These are phyloP conservation scores for Clarias fuscus DNA, from an alignment of 2,797 vertebrate genomes.

Conservation along the genomic window DNA sequence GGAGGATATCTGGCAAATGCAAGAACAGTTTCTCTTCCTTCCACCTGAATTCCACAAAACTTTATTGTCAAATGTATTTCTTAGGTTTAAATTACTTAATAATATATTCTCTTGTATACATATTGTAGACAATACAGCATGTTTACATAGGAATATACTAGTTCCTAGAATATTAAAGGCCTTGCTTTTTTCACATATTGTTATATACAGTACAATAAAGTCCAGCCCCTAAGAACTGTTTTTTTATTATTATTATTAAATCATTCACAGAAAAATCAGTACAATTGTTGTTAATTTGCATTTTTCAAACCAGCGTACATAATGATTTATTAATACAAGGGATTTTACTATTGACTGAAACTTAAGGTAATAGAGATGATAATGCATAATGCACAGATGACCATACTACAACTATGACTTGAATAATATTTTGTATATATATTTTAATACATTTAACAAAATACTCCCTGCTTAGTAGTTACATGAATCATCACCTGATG, in stretches of 20 bases:
- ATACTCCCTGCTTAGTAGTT: too few species aligned
- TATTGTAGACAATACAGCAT: not conserved
- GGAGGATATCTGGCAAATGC: constrained; percentile 28
- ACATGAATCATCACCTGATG: too few species aligned
- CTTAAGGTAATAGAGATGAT: not conserved
- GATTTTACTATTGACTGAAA: not conserved
- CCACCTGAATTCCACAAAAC: not conserved
- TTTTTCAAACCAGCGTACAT: not conserved
- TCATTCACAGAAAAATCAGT: not conserved
- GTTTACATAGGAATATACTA: not conserved
- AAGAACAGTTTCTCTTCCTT: not conserved
- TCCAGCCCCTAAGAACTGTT: too few species aligned
- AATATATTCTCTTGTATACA: too few species aligned
- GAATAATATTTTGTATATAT: not conserved
- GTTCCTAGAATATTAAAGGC: not conserved
- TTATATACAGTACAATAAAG: not conserved
- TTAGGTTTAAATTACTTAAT: not conserved
- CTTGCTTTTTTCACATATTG: not conserved
- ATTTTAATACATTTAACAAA: not conserved
- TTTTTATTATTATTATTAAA: not conserved
- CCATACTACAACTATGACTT: not conserved
- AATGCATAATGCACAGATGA: not conserved
- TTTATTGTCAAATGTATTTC: not conserved
- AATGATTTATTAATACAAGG: not conserved
- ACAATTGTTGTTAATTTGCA: not conserved